Base-by-base conservation (phyloP, 2,888 invertebrate species). In the Ariolimax columbianus region DNA sequence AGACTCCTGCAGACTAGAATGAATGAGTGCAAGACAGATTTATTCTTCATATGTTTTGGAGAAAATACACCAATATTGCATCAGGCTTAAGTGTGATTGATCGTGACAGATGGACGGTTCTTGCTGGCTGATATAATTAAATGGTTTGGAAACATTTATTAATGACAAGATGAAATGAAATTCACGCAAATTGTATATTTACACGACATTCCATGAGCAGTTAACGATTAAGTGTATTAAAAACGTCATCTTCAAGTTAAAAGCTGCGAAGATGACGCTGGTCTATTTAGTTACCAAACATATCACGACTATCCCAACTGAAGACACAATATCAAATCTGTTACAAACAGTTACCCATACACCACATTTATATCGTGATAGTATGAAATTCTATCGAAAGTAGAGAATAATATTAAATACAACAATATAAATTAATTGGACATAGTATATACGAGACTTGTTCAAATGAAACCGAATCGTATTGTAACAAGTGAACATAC, bases 71-170 rank as follows among this genome's bases (percentile, higher is more conserved):
- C 4, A 23, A 59, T 59, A 38, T 78, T 63, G 78, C 78, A 63
- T 30, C 40, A n/a, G 6, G 38, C 36, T 30, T 11, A 26, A 40
- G n/a, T 40, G 26, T 4, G 38, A 59, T 40, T 63, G 78, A 38
- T 63, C 78, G 59, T 78, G 78, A 78, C 78, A 78, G 78, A 59
- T 78, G 78, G 51, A 75, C 36, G 63, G 63, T 40, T 78, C 59
- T 63, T 78, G 78, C 59, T n/a, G 7, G 59, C 63, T 78, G 78
- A 59, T 40, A 63, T 78, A 63, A 78, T 59, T 38, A 78, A 78
- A 63, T 33, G 38, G 63, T 78, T 78, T 78, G 63, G 78, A 59
- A 78, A 78, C 59, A 63, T 38, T 78, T 63, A 63, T 78, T 78
- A 78, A 63, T 78, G 59, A n/a, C 36, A 14, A 38, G 78, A 63